A percentile compares a stretch with the other conserved stretches of the same genome.
These are phyloP conservation scores for Hemibagrus guttatus DNA, from an alignment of 2,797 vertebrate species.

Conservation along the genomic window DNA sequence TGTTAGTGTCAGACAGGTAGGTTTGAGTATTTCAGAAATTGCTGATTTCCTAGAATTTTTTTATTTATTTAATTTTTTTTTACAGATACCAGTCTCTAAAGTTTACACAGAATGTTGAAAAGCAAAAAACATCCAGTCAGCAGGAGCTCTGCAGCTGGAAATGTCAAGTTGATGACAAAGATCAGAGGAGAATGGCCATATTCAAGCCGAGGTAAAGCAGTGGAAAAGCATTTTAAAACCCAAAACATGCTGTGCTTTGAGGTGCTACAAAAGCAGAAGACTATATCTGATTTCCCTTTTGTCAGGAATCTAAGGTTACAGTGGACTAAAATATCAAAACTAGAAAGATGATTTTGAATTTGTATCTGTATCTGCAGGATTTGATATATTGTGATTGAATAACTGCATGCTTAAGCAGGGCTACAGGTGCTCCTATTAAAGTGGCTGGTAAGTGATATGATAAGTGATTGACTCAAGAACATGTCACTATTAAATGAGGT, in stretches of 20 bases:
- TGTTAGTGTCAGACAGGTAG: background rate
- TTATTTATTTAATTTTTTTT: background rate
- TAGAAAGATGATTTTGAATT: background rate
- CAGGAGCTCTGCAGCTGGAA: background rate
- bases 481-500: constrained; percentile 4
- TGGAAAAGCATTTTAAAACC: background rate
- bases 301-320: constrained; percentile 1
- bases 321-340: background rate
- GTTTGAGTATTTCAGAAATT: background rate
- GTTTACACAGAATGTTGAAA: background rate
- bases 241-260: background rate
- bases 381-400: background rate
- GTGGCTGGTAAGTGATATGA: background rate
- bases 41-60: background rate
- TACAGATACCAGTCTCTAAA: background rate
- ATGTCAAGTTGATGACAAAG: background rate
- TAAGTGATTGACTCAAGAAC: background rate
- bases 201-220: background rate
- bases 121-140: background rate
- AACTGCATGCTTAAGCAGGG: background rate
- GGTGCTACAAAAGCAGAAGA: background rate
- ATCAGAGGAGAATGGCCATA: background rate
- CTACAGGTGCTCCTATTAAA: background rate
- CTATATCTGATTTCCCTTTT: background rate
- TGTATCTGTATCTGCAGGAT: background rate